Evolutionary conservation across 2,888 invertebrate genomes (phyloP).

Genomic region (Heteropelma amictum): DNA sequence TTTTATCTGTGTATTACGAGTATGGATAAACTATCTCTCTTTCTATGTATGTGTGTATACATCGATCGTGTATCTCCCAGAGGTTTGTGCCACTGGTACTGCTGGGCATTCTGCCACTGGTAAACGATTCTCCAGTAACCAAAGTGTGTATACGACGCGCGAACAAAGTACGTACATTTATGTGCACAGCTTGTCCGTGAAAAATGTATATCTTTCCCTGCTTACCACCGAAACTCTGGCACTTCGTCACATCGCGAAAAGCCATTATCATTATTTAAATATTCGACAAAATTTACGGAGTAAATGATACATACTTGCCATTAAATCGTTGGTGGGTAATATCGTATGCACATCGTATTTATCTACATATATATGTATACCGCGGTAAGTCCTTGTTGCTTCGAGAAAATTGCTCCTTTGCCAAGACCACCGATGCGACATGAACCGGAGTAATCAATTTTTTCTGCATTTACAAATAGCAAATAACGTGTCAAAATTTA

Average conservation of each 20-base stretch:
- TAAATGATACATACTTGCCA: conserved; percentile 35
- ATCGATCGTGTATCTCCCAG: conserved; percentile 21
- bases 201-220: conserved; percentile 1
- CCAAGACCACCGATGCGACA: conserved; percentile 28
- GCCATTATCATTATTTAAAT: conserved; percentile 58
- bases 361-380: background rate
- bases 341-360: conserved; percentile 13
- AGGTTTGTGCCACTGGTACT: conserved; percentile 23
- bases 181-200: conserved; percentile 57
- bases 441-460: too few relatives aligned
- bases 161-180: conserved; percentile 54
- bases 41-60: background rate
- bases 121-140: conserved; percentile 27
- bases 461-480: too few relatives aligned
- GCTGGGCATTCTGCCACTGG: conserved; percentile 52
- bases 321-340: conserved; percentile 43
- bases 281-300: conserved; percentile 48
- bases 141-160: conserved; percentile 48
- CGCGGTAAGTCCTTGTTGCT: conserved; percentile 17
- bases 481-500: too few relatives aligned
- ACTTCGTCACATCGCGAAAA: conserved; percentile 51
- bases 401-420: conserved; percentile 5
- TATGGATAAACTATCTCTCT: too few relatives aligned
- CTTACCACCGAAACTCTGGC: conserved; percentile 37
- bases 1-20: too few relatives aligned